Evolutionary conservation across 1,140 invertebrate genomes (phyloP).

Genomic region (Caenorhabditis tropicalis): DNA sequence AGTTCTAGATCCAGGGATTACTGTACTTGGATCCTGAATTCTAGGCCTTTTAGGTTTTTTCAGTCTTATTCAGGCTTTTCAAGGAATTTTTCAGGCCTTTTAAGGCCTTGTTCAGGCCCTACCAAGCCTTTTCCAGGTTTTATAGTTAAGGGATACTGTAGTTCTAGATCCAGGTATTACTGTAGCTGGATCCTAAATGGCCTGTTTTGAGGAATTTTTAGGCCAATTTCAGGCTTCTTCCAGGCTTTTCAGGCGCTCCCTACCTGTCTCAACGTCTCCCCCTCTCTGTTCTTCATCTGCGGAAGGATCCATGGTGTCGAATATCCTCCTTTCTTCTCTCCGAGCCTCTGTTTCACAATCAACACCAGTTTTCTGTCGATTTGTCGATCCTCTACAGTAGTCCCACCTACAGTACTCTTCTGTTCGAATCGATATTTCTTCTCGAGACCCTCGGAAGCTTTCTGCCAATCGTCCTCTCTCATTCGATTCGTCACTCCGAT

Average conservation of each 20-base stretch:
- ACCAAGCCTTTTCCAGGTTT: not conserved
- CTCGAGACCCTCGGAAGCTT: constrained; percentile 29
- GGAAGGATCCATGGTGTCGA: constrained; percentile 65
- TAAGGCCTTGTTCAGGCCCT: too few species aligned
- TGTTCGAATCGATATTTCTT: constrained; percentile 10
- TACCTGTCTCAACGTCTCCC: constrained; percentile 66
- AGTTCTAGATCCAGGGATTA: too few species aligned
- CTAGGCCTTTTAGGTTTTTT: too few species aligned
- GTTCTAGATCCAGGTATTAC: not conserved
- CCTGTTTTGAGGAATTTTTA: not conserved
- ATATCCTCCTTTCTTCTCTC: constrained; percentile 48
- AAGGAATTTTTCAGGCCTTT: too few species aligned
- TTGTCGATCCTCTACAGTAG: not conserved
- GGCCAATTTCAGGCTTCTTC: not conserved
- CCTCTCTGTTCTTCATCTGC: constrained; percentile 59
- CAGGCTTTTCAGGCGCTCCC: not conserved
- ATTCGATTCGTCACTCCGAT: constrained; percentile 62
- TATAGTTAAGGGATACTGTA: too few species aligned
- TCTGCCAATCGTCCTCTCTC: constrained; percentile 62
- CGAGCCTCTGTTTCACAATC: constrained; percentile 64
- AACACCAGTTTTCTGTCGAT: constrained; percentile 63
- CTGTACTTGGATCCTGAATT: too few species aligned
- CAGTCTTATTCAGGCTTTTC: too few species aligned
- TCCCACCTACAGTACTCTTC: not conserved
- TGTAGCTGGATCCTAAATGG: not conserved